Evolutionary conservation across 2,888 invertebrate species (phyloP).

Genomic region (Folsomia manolachei): DNA sequence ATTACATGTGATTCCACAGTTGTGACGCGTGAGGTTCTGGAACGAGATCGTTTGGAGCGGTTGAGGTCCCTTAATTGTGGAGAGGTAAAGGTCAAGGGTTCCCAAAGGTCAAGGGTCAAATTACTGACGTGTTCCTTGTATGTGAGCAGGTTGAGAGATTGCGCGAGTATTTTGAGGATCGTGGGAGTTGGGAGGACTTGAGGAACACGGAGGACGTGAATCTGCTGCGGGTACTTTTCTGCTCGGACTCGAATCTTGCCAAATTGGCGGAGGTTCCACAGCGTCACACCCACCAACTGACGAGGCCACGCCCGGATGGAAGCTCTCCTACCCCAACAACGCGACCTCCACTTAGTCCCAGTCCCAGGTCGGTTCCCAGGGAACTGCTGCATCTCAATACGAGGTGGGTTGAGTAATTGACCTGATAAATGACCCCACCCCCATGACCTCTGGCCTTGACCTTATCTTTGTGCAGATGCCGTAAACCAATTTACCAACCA

Average conservation of each 20-base stretch:
- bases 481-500: slow-evolving; percentile 50
- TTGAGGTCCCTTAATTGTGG: slow-evolving; percentile 70
- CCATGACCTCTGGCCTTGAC: no score
- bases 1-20: no score
- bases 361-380: slow-evolving; percentile 33
- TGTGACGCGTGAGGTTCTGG: slow-evolving; percentile 42
- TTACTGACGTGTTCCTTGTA: not conserved
- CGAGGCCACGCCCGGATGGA: not conserved
- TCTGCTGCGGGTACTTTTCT: slow-evolving; percentile 47
- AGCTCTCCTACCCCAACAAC: slow-evolving; percentile 26
- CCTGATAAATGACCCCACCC: no score
- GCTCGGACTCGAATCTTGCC: slow-evolving; percentile 50
- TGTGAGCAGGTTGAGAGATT: slow-evolving; percentile 59
- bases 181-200: slow-evolving; percentile 27
- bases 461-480: slow-evolving; percentile 34
- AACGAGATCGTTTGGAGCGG: slow-evolving; percentile 46
- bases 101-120: not conserved
- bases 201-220: slow-evolving; percentile 40
- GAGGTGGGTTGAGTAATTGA: not conserved
- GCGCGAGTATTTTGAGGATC: slow-evolving; percentile 69
- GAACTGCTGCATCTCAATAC: slow-evolving; percentile 47
- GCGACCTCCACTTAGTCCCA: slow-evolving; percentile 39
- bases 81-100: slow-evolving; percentile 60
- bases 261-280: slow-evolving; percentile 44
- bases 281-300: slow-evolving; percentile 34